Conservation (phyloP, 1,140 invertebrate genomes). For the Stratiolaelaps scimitus region DNA sequence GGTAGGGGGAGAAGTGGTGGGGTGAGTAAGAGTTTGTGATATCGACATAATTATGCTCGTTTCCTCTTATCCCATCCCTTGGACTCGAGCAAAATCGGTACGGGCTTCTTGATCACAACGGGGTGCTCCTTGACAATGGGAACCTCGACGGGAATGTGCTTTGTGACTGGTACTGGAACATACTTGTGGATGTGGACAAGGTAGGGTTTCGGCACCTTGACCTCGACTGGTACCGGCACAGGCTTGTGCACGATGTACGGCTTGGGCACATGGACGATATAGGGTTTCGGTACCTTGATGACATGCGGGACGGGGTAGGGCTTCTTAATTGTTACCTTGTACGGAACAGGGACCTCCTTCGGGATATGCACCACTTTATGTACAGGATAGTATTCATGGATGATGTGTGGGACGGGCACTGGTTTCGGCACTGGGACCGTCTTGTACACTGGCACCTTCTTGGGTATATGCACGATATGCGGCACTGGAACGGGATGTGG, state of each 20-base stretch:
- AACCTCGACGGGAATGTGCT: conserved; percentile 21
- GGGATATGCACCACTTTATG: conserved; percentile 23
- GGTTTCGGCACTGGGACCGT: conserved; percentile 8
- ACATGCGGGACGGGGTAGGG: not conserved
- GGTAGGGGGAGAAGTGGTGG: not conserved
- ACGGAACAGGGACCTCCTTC: not conserved
- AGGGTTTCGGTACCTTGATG: conserved; percentile 13
- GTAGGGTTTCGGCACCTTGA: conserved; percentile 18
- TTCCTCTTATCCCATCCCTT: conserved; percentile 27
- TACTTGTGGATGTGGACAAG: conserved; percentile 25
- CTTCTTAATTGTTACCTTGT: conserved; percentile 16
- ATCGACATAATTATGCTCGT: conserved; percentile 14
- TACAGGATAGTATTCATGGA: conserved; percentile 20
- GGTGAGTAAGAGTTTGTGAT: not conserved
- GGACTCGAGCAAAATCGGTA: not conserved
- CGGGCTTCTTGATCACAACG: conserved; percentile 1
- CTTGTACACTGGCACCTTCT: not conserved
- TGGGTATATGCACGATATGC: conserved; percentile 7
- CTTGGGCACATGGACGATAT: conserved; percentile 23
- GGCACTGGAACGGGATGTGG: conserved; percentile 6
- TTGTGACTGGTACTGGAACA: not conserved
- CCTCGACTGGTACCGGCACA: not conserved
- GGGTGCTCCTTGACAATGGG: conserved; percentile 23
- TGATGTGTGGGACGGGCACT: conserved; percentile 3
- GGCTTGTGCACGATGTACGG: conserved; percentile 11